phyloP scores from a whole-genome alignment of 2,888 invertebrate genomes.

The Melipona beecheii region DNA sequence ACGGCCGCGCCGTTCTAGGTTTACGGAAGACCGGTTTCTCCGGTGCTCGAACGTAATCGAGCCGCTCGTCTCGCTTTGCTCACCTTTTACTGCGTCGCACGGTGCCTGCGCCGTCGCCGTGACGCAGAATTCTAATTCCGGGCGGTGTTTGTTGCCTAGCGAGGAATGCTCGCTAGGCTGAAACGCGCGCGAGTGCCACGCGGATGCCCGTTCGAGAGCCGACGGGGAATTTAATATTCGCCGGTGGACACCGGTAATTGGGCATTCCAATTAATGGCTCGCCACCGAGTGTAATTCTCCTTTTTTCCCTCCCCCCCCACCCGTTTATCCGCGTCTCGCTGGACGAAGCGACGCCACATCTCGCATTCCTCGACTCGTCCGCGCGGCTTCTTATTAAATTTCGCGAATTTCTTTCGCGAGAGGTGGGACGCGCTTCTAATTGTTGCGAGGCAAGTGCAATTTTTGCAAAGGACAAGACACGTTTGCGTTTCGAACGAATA shows the following conservation, averaged over 20 bases:
- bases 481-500: too few relatives aligned
- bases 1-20: conserved; percentile 44
- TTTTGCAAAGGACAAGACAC: too few relatives aligned
- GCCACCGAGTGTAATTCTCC: not conserved
- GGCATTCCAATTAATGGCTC: conserved; percentile 33
- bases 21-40: conserved; percentile 58
- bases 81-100: conserved; percentile 53
- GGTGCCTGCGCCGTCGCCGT: conserved; percentile 6
- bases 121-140: conserved; percentile 48
- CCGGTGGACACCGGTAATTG: not conserved
- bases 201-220: not conserved
- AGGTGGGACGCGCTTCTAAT: too few relatives aligned
- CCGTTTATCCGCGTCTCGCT: not conserved
- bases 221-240: conserved; percentile 31
- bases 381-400: conserved; percentile 23
- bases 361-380: not conserved
- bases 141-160: conserved; percentile 11
- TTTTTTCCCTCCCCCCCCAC: too few relatives aligned
- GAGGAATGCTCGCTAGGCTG: conserved; percentile 8
- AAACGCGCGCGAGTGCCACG: conserved; percentile 5
- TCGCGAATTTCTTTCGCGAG: not conserved
- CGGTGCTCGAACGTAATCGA: conserved; percentile 44
- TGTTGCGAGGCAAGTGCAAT: too few relatives aligned
- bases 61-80: conserved; percentile 54
- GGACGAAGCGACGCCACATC: not conserved